Evolutionary conservation across 2,888 invertebrate species (phyloP), one percentile per base, ranked within the genome.

Genomic region (Campoplex nolae): DNA sequence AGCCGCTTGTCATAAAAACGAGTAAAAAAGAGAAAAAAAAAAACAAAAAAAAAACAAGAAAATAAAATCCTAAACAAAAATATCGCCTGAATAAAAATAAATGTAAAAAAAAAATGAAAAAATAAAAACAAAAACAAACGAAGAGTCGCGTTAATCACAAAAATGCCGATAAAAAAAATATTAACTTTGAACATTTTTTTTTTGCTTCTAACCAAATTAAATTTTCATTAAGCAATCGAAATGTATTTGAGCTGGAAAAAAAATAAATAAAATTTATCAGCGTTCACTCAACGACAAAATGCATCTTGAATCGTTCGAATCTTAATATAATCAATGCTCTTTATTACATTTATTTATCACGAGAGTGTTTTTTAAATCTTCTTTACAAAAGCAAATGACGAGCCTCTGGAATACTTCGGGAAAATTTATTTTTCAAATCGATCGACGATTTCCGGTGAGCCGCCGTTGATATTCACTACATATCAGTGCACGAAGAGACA

Each of bases 1-100:
- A 58, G 73, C 58, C 74, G 54, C 45, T 75, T 75, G 68, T 76
- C 56, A 54, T 58, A 45, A 45, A 54, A 75, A 56, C 75, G 75
- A 76, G 48, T 23, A 51, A 65, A n/a, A 42, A 56, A 62, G 32
- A 62, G 28, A 82, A 67, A 56, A 62, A 23, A 23, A 0, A 56
- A 62, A 35, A 54, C 35, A 42, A 82, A 67, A 56, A 62, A 23
- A 23, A 0, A 56, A 62, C 32, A 32, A 62, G 13, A 42, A 45
- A 42, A 74, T 54, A 67, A 38, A 48, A 82, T 80, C 38, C 62
- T 73, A 74, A 35, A 54, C 35, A 42, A 82, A 67, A 56, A 62
- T 58, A 45, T 58, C 54, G 42, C 58, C 28, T 71, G 71, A 73
- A n/a, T 7, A 71, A 58, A 32, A 48, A 56, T 11, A n/a, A 79